Percentiles rank a stretch among this genome's conserved stretches.
phyloP scores from a whole-genome alignment of 2,888 invertebrate genomes.

The Agriotes lineatus region DNA sequence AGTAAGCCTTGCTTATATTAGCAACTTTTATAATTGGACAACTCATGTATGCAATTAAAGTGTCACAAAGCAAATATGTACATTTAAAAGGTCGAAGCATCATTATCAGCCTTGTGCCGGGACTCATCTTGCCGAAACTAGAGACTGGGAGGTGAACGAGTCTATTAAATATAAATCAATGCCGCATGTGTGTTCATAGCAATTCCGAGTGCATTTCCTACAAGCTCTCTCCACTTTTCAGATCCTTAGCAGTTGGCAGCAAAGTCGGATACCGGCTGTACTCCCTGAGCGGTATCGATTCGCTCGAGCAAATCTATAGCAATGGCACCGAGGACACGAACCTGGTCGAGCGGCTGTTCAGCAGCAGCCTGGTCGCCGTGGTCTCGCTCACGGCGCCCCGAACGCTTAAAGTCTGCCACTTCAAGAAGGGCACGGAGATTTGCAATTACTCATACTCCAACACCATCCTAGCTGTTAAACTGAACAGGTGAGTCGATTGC shows the following conservation, averaged over 20 bases:
- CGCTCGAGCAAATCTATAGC: conserved; percentile 90
- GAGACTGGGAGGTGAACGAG: too few relatives aligned
- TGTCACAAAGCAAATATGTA: too few relatives aligned
- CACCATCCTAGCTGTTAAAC: conserved; percentile 94
- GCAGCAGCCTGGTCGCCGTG: conserved; percentile 95
- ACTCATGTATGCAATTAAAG: too few relatives aligned
- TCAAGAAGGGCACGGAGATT: conserved; percentile 97
- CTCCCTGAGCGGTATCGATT: conserved; percentile 85
- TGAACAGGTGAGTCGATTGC: conserved; percentile 82
- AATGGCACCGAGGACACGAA: conserved; percentile 88
- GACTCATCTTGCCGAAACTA: too few relatives aligned
- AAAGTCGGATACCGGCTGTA: conserved; percentile 92
- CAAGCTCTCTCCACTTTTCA: too few relatives aligned
- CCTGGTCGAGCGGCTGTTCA: conserved; percentile 95
- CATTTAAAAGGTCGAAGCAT: too few relatives aligned
- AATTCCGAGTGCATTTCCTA: too few relatives aligned
- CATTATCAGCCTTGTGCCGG: too few relatives aligned
- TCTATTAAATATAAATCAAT: too few relatives aligned
- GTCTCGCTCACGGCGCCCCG: conserved; percentile 93
- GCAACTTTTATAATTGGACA: too few relatives aligned
- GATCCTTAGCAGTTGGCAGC: conserved; percentile 93
- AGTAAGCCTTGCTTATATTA: too few relatives aligned
- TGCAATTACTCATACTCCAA: conserved; percentile 96
- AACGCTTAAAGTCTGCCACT: conserved; percentile 95
- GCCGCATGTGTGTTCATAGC: too few relatives aligned